Percentiles rank a stretch among this genome's conserved stretches.
Evolutionary conservation across 2,113 vertebrate genomes (phyloP).

Genomic region (Ceratotherium simum): DNA sequence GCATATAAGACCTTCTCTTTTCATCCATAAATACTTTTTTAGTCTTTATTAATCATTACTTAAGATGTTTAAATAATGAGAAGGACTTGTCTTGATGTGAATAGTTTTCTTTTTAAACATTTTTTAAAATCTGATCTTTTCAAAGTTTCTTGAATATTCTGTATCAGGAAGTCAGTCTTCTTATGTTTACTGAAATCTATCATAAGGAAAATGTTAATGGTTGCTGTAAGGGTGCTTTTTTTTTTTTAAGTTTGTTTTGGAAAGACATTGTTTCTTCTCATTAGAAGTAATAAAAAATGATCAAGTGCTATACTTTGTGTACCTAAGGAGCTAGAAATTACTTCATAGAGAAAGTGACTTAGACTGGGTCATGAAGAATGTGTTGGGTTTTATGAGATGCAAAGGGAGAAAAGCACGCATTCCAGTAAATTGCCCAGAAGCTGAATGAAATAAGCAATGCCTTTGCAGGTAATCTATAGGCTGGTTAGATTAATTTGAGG

Average conservation of each 20-base stretch:
- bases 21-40: not conserved
- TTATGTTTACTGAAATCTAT: not conserved
- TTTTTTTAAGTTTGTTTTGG: not conserved
- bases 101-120: not conserved
- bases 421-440: not conserved
- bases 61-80: not conserved
- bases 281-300: not conserved
- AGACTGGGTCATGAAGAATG: not conserved
- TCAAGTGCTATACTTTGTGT: not conserved
- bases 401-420: not conserved
- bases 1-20: not conserved
- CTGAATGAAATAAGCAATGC: not conserved
- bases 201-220: not conserved
- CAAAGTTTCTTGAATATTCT: conserved; percentile 35
- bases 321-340: not conserved
- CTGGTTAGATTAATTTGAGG: not conserved
- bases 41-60: not conserved
- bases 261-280: not conserved
- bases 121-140: conserved; percentile 9
- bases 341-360: not conserved
- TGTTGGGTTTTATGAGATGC: not conserved
- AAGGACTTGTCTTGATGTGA: not conserved
- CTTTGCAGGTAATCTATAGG: not conserved
- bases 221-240: not conserved
- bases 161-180: not conserved